phyloP scores from a whole-genome alignment of 2,888 invertebrate genomes.

The Elaeidobius kamerunicus region DNA sequence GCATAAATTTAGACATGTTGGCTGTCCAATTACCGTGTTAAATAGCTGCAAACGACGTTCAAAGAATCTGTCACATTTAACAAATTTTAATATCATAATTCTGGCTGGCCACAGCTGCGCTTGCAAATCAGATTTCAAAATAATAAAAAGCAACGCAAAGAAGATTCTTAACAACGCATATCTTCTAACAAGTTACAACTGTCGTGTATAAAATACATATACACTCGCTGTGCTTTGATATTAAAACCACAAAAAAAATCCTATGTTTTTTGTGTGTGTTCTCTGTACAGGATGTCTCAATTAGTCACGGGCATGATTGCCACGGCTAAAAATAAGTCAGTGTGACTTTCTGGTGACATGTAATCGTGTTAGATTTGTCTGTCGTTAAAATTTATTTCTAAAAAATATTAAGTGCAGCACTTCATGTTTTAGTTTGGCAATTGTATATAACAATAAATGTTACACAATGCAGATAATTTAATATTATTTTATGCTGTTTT shows the following conservation, averaged over 20 bases:
- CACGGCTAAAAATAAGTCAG: conserved; percentile 10
- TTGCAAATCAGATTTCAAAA: background rate
- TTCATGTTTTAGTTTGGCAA: too few species aligned
- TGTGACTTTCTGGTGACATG: conserved; percentile 20
- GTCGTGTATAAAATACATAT: background rate
- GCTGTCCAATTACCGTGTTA: too few species aligned
- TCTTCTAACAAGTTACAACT: background rate
- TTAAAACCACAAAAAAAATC: background rate
- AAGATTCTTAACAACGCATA: background rate
- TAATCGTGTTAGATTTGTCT: conserved; percentile 23
- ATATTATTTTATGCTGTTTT: too few species aligned
- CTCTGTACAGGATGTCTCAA: conserved; percentile 24
- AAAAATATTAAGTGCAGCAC: too few species aligned
- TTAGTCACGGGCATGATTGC: conserved; percentile 23
- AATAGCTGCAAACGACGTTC: too few species aligned
- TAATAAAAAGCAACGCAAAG: background rate
- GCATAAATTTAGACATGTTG: too few species aligned
- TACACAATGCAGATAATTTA: too few species aligned
- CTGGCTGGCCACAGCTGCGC: background rate
- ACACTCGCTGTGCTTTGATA: background rate
- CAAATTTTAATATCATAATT: background rate
- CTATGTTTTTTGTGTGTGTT: background rate
- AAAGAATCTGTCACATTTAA: background rate
- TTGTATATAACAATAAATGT: too few species aligned
- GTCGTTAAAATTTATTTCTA: conserved; percentile 18